A percentile compares a stretch with the other conserved stretches of the same genome.
Evolutionary conservation across 1,140 invertebrate genomes (phyloP).

Genomic region (Coboldia fuscipes): DNA sequence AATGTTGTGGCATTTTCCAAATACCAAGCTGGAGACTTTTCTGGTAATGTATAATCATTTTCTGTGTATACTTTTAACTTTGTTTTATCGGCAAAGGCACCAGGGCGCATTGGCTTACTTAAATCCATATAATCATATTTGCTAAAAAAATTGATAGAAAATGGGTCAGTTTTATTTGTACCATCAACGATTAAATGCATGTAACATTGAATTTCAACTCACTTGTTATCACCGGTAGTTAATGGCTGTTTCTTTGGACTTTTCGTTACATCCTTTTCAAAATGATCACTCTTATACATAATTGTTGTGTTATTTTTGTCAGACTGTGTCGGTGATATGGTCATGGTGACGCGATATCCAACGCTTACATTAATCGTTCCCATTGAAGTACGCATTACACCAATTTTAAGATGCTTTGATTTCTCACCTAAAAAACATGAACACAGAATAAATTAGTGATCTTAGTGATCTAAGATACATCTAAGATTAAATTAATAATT

Average conservation of each 20-base stretch:
- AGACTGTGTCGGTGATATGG: constrained; percentile 61
- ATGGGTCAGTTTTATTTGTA: background rate
- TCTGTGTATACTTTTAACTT: constrained; percentile 27
- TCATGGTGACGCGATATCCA: constrained; percentile 70
- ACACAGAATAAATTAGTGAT: background rate
- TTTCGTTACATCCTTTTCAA: constrained; percentile 49
- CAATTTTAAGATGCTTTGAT: constrained; percentile 55
- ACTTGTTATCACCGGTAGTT: constrained; percentile 14
- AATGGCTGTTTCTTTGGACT: constrained; percentile 38
- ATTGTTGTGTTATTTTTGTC: constrained; percentile 40
- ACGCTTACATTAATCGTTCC: constrained; percentile 59
- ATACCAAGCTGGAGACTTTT: constrained; percentile 38
- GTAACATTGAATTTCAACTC: background rate
- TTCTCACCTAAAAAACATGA: constrained; percentile 29
- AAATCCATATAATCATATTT: constrained; percentile 23
- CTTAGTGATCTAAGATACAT: background rate
- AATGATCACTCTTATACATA: constrained; percentile 80
- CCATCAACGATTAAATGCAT: background rate
- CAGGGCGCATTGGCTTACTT: constrained; percentile 40
- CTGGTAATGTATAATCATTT: constrained; percentile 34
- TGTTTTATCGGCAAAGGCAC: constrained; percentile 37
- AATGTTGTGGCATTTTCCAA: no score
- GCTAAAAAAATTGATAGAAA: constrained; percentile 4
- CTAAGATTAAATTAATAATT: background rate
- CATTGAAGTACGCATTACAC: constrained; percentile 59